Conservation (phyloP, 37 sponge, comb jelly and placozoan genomes). For the Petrosia ficiformis region DNA sequence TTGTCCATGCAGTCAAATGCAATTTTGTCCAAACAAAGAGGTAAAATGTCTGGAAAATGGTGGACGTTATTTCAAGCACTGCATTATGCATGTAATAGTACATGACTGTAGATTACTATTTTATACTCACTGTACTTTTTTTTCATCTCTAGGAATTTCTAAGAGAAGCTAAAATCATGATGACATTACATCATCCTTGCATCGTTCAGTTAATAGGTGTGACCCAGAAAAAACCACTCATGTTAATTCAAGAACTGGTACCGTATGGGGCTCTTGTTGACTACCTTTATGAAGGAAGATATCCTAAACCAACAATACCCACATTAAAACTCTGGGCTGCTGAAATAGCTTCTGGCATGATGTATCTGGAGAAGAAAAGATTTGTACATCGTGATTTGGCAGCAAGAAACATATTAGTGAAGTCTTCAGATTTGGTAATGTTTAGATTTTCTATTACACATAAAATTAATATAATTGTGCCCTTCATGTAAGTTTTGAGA, state of each 20-base stretch:
- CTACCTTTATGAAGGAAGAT: conserved; percentile 69
- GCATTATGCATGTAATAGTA: too few species aligned
- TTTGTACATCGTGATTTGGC: conserved; percentile 97
- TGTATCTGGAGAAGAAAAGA: conserved; percentile 84
- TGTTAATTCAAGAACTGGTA: conserved; percentile 91
- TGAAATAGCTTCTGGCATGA: conserved; percentile 94
- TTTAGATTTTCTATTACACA: background rate
- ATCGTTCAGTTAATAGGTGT: conserved; percentile 93
- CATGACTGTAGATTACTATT: background rate
- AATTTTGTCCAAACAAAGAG: too few species aligned
- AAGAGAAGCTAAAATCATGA: conserved; percentile 90
- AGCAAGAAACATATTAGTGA: conserved; percentile 92
- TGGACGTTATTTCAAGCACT: background rate
- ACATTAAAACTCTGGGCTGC: conserved; percentile 90
- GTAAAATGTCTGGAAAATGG: too few species aligned
- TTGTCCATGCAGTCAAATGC: too few species aligned
- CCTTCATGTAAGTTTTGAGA: background rate
- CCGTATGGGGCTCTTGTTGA: conserved; percentile 78
- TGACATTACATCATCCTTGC: conserved; percentile 81
- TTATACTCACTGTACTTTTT: conserved; percentile 7
- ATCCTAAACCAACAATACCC: conserved; percentile 43
- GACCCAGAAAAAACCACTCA: conserved; percentile 64
- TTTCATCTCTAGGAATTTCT: conserved; percentile 76
- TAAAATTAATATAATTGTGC: background rate
- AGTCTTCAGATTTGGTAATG: conserved; percentile 37